Conservation (phyloP, 2,888 invertebrate genomes). For the Balanococcus diminutus region DNA sequence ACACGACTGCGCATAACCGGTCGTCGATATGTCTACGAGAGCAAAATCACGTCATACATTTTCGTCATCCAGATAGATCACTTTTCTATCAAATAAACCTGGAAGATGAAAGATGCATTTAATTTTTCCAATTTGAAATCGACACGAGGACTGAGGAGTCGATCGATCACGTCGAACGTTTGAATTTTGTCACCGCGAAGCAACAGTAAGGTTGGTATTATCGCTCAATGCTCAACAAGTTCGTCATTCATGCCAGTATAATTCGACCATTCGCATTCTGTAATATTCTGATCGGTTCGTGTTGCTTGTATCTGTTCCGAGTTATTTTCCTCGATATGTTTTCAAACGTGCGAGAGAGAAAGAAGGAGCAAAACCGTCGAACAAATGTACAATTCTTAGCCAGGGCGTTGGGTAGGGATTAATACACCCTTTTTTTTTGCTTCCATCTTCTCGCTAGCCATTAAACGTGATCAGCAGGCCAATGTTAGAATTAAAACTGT, state of each 20-base stretch:
- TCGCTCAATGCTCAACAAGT: constrained; percentile 3
- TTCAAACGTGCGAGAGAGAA: background rate
- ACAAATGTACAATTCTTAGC: background rate
- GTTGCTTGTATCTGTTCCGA: background rate
- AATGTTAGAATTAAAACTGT: constrained; percentile 51
- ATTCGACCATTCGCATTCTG: background rate
- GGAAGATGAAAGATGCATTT: background rate
- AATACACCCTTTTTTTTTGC: constrained; percentile 33
- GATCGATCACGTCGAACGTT: background rate
- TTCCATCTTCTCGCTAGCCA: background rate
- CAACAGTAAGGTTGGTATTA: too few species aligned
- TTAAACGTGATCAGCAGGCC: constrained; percentile 51
- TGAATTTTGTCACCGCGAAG: background rate
- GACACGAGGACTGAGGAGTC: too few species aligned
- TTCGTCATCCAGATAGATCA: background rate
- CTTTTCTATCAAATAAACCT: background rate
- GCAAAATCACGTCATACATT: background rate
- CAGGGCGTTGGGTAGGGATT: background rate
- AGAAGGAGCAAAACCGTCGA: background rate
- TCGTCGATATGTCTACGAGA: background rate
- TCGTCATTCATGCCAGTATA: background rate
- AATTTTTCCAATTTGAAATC: background rate
- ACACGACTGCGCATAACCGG: constrained; percentile 19
- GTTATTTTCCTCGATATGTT: background rate
- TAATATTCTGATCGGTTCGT: background rate